Base-by-base conservation (phyloP, 1,140 invertebrate species). In the Danaus melanippus region DNA sequence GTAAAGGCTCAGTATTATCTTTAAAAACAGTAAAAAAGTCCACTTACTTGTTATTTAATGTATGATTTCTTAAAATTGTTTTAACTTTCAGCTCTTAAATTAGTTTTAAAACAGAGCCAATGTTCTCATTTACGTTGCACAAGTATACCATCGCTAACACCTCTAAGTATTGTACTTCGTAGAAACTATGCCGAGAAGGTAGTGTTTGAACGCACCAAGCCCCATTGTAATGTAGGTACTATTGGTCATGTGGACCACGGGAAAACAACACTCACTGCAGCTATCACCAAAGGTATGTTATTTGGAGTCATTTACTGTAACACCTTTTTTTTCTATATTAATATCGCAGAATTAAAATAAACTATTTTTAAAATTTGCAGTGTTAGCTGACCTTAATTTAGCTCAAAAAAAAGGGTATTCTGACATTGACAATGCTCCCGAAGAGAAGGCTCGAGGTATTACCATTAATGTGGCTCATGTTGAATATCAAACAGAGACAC, bases 221-320 rank as follows among this genome's bases (percentile, higher is more conserved):
- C 97, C n/a, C 97, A 99, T 89, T 96, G 97, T 69, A 99, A 99
- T 89, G 92, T 99, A 17, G 98, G 94, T 10, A 99, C 98, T 0
- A 99, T 99, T 79, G 98, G 98, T 5, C 98, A 99, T 90, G 97
- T 99, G 43, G 98, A 99, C 91, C 98, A 99, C 89, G 98, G 98
- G 43, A 99, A 99, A 89, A 99, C 98, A 0, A 99, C 98, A 1
- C 88, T 99, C 0, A 99, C 98, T 46, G 98, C 98, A 53, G 98
- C 98, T 10, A 99, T 99, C 46, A 99, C 98, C 1, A 95, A 93
- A 90, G 90, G 91, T 92, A 73, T 42, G 15, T 10, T 40, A 41
- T 40, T 43, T 51, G 21, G 42, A 42, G 0, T 46, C 21, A 44
- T 39, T 42, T 21, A 40, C 10, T 15, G 8, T 39, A 42, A 12